These are phyloP conservation scores for Apistogramma diplotaenia DNA, from an alignment of 2,113 vertebrate species.

Conservation along the genomic window DNA sequence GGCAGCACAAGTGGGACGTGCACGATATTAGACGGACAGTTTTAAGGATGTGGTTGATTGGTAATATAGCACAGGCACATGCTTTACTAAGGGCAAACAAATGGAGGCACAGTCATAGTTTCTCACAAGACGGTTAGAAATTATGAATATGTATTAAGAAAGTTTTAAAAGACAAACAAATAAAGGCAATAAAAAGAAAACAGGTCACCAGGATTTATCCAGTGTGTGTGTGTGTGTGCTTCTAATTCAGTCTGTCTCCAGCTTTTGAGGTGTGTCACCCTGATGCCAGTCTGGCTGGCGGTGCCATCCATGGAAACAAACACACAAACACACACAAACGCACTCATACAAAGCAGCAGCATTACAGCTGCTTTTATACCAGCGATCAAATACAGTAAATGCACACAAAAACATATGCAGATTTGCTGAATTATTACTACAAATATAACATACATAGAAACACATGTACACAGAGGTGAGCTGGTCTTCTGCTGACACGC, in stretches of 20 bases:
- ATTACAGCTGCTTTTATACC: too few species aligned
- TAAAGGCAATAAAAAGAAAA: slow-evolving; percentile 18
- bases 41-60: neutral
- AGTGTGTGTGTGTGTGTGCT: neutral
- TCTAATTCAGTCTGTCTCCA: slow-evolving; percentile 45
- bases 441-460: neutral
- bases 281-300: slow-evolving; percentile 40
- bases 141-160: slow-evolving; percentile 41
- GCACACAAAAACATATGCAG: neutral
- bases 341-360: neutral
- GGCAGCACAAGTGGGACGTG: neutral
- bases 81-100: neutral
- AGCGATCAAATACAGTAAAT: neutral
- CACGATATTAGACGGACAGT: neutral
- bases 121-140: neutral
- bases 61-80: neutral
- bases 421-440: neutral
- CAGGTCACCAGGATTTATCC: slow-evolving; percentile 1
- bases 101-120: neutral
- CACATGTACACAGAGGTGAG: neutral
- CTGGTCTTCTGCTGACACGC: slow-evolving; percentile 15
- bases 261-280: slow-evolving; percentile 37
- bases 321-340: neutral
- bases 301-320: neutral
- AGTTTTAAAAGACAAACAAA: slow-evolving; percentile 25